These are phyloP conservation scores for Hippopotamus amphibius DNA, from an alignment of 2,113 vertebrate genomes.

Conservation along the genomic window DNA sequence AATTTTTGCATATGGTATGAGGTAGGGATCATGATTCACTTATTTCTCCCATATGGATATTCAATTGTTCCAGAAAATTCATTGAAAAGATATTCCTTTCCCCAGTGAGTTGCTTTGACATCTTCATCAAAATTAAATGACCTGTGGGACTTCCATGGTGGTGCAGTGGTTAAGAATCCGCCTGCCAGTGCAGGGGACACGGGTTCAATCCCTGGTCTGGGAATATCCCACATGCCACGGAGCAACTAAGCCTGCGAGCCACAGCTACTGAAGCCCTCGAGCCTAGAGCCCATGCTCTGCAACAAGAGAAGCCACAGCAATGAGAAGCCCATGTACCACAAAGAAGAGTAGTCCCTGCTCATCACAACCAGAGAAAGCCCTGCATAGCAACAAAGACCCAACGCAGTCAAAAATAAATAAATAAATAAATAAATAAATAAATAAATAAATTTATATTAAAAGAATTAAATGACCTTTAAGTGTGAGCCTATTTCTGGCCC, in stretches of 20 bases:
- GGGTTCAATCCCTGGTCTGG: background rate
- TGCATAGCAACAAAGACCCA: background rate
- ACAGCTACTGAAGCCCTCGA: too few species aligned
- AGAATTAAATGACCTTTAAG: background rate
- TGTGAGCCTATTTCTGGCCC: constrained; percentile 14
- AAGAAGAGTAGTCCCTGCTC: too few species aligned
- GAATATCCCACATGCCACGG: background rate
- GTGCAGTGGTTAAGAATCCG: background rate
- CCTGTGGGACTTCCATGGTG: background rate
- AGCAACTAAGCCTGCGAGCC: too few species aligned
- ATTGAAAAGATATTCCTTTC: constrained; percentile 41
- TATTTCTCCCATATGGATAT: background rate
- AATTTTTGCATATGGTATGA: constrained; percentile 1
- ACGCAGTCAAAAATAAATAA: background rate
- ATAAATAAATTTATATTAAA: background rate
- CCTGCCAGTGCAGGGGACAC: background rate
- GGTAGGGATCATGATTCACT: background rate
- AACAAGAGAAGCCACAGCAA: too few species aligned
- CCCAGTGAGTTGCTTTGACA: background rate
- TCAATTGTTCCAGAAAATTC: background rate
- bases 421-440: too few species aligned
- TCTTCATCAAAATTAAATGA: constrained; percentile 45
- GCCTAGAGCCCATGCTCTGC: too few species aligned
- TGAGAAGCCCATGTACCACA: too few species aligned
- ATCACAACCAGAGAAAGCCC: too few species aligned